Conservation (phyloP, 2,888 invertebrate genomes). For the Tipula vernalis region DNA sequence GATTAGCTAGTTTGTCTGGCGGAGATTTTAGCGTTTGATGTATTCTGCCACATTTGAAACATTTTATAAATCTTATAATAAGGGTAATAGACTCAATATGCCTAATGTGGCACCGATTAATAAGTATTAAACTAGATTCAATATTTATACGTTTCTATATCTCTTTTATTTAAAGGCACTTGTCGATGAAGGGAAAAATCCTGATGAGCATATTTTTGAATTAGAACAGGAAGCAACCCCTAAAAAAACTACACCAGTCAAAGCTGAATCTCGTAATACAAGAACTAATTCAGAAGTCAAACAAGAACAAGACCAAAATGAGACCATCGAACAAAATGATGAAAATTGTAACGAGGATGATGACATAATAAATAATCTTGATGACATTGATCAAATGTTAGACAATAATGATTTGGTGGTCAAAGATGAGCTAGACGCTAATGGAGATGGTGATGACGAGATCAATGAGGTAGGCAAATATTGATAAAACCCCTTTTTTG, state of each 20-base stretch:
- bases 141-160: not conserved
- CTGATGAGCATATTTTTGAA: constrained; percentile 56
- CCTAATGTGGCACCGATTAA: no score
- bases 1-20: no score
- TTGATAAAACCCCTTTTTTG: no score
- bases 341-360: constrained; percentile 27
- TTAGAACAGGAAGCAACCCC: constrained; percentile 13
- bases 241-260: not conserved
- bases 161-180: constrained; percentile 41
- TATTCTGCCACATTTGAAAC: not conserved
- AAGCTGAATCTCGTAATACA: not conserved
- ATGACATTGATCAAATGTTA: constrained; percentile 16
- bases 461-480: constrained; percentile 14
- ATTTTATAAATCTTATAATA: no score
- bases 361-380: constrained; percentile 21
- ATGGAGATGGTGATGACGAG: constrained; percentile 14
- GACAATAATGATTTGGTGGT: constrained; percentile 9
- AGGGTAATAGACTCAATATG: no score
- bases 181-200: constrained; percentile 58
- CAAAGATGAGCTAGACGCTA: constrained; percentile 11
- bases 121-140: no score
- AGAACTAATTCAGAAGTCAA: not conserved
- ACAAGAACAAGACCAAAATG: constrained; percentile 15
- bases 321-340: not conserved
- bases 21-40: not conserved